Conservation (phyloP, 2,113 vertebrate genomes). For the Heloderma charlesbogerti region DNA sequence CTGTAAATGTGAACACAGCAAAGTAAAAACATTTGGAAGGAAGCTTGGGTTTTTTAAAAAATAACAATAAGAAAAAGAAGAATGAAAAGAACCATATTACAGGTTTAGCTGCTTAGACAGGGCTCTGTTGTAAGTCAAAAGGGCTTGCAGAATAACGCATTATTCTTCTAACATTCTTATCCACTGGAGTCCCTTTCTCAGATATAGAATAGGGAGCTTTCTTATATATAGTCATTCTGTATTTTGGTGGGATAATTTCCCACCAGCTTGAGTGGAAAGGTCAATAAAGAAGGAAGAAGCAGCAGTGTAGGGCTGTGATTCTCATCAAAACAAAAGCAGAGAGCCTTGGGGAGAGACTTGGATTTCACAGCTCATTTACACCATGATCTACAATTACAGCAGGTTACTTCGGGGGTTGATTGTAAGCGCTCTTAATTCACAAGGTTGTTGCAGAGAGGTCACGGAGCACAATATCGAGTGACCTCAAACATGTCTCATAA, state of each 20-base stretch:
- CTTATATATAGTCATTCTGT: neutral
- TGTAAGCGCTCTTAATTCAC: slow-evolving; percentile 29
- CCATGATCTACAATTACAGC: slow-evolving; percentile 40
- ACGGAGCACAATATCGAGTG: slow-evolving; percentile 5
- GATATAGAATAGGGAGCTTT: neutral
- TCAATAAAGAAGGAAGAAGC: neutral
- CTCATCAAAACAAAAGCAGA: neutral
- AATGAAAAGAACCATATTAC: neutral
- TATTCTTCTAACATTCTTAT: neutral
- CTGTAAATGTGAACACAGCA: neutral
- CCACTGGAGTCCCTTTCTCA: neutral
- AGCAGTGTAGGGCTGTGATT: neutral
- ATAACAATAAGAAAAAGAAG: neutral
- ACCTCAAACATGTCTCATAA: neutral
- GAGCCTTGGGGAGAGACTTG: neutral
- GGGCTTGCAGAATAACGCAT: neutral
- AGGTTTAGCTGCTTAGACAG: neutral
- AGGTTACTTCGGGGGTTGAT: slow-evolving; percentile 11
- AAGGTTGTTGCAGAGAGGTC: slow-evolving; percentile 40
- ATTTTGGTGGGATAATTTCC: neutral
- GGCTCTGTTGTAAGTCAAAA: neutral
- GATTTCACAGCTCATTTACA: slow-evolving; percentile 40
- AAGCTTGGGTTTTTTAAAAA: neutral
- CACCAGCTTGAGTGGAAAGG: neutral
- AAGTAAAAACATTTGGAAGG: neutral